Evolutionary conservation across 1,140 invertebrate genomes (phyloP), one percentile per base, ranked within the genome.

Genomic region (Cherax destructor): DNA sequence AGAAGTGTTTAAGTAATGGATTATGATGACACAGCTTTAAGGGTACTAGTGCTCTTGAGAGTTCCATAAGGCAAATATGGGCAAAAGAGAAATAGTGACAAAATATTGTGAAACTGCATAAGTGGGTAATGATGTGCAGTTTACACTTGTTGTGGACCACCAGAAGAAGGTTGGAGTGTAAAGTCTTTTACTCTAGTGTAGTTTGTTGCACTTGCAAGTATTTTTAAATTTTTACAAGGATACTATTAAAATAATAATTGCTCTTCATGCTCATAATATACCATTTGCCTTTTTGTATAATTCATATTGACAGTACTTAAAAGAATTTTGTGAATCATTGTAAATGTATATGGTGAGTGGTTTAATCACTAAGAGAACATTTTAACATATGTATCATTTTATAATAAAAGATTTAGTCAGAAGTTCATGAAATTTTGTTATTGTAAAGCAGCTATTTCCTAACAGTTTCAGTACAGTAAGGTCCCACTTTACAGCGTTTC

Each of bases 361-460:
- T 74, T 9, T 30, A 30, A 30, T 30, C 69, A 74, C 69, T 74
- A 30, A 30, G 69, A 30, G 30, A 74, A 74, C 69, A 21, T 74
- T 74, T 74, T 74, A 74, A 21, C 69, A 30, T 5, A 69, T 74
- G 69, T 74, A 74, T 74, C 69, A 30, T 74, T 74, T 74, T 74
- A 30, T 74, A 74, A 74, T 74, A 74, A 74, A 74, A 74, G 9
- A 74, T 10, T 74, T 74, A 74, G 69, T 30, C 69, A 74, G 69
- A 74, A 13, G 69, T 30, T 7, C 69, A 65, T 74, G 24, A 1
- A 3, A 18, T 30, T 30, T 9, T 74, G 21, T 74, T 74, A 24
- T 74, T 74, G 30, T 30, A n/a, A 30, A 30, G 30, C 9, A 7
- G 11, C 4, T 9, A 6, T 74, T 10, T 11, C 7, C 69, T 74